A percentile compares a stretch with the other conserved stretches of the same genome.
Evolutionary conservation across 30 jellyfish, hydroid and myxozoan species (phyloP).

Genomic region (Cassiopea xamachana): DNA sequence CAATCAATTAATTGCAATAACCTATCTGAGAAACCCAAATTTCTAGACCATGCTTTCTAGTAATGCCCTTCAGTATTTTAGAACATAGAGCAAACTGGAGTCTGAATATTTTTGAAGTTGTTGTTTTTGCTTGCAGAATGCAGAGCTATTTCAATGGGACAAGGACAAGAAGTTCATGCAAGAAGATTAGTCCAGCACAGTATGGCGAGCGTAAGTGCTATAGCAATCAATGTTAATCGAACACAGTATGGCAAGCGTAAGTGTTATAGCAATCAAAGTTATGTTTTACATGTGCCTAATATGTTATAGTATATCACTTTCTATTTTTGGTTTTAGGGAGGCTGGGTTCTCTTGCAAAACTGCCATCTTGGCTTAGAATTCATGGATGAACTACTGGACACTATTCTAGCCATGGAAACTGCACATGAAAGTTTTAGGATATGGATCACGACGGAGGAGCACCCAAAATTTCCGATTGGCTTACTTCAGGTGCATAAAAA

Average conservation of each 20-base stretch:
- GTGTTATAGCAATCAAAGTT: constrained; percentile 22
- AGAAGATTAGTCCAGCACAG: constrained; percentile 89
- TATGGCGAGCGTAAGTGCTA: constrained; percentile 76
- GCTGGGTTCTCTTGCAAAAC: constrained; percentile 96
- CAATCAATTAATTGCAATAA: too few relatives aligned
- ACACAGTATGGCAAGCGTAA: constrained; percentile 81
- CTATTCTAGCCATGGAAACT: constrained; percentile 71
- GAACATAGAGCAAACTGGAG: not conserved
- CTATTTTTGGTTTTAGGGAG: constrained; percentile 70
- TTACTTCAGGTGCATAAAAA: constrained; percentile 83
- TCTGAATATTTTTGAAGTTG: not conserved
- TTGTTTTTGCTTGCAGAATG: constrained; percentile 62
- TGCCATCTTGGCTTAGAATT: constrained; percentile 97
- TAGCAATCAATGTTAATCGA: constrained; percentile 49
- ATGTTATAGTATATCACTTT: not conserved
- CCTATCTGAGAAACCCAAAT: too few relatives aligned
- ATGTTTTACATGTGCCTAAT: not conserved
- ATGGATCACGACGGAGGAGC: constrained; percentile 97
- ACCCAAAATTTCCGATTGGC: constrained; percentile 94
- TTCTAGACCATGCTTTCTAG: too few relatives aligned
- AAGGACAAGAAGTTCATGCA: constrained; percentile 98
- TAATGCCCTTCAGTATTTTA: too few relatives aligned
- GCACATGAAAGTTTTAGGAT: constrained; percentile 84
- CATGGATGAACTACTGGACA: constrained; percentile 92
- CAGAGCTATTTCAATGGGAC: constrained; percentile 98